Evolutionary conservation across 2,888 invertebrate genomes (phyloP).

Genomic region (Vesta saturnalis): DNA sequence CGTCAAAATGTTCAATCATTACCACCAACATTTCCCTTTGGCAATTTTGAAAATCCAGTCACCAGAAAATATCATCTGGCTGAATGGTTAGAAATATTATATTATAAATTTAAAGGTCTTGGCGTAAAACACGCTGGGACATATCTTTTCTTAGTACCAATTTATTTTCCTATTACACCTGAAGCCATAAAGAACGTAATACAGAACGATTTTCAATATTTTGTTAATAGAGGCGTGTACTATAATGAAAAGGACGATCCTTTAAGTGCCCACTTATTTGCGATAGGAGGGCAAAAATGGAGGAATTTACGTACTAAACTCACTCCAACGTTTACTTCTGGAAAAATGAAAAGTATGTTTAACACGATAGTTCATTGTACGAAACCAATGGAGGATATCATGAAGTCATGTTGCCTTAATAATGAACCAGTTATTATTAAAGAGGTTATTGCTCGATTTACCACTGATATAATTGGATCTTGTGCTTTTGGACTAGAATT

Average conservation of each 20-base stretch:
- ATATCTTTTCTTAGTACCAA: constrained; percentile 70
- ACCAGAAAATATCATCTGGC: constrained; percentile 68
- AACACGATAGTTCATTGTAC: no score
- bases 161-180: constrained; percentile 69
- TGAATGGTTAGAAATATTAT: constrained; percentile 68
- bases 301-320: constrained; percentile 68
- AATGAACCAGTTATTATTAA: constrained; percentile 52
- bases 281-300: constrained; percentile 67
- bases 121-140: constrained; percentile 65
- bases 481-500: constrained; percentile 65
- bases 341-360: no score
- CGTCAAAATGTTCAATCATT: constrained; percentile 67
- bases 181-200: constrained; percentile 54
- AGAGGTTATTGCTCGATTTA: constrained; percentile 47
- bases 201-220: constrained; percentile 56
- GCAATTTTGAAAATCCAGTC: constrained; percentile 68
- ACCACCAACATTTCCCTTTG: constrained; percentile 69
- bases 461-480: neutral
- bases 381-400: no score
- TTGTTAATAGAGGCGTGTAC: constrained; percentile 51
- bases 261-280: constrained; percentile 67
- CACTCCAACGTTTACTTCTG: constrained; percentile 64
- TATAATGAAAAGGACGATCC: constrained; percentile 68
- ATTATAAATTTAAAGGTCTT: constrained; percentile 62
- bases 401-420: constrained; percentile 42